Evolutionary conservation across 2,888 invertebrate genomes (phyloP).

Genomic region (Pyrrhosoma nymphula): DNA sequence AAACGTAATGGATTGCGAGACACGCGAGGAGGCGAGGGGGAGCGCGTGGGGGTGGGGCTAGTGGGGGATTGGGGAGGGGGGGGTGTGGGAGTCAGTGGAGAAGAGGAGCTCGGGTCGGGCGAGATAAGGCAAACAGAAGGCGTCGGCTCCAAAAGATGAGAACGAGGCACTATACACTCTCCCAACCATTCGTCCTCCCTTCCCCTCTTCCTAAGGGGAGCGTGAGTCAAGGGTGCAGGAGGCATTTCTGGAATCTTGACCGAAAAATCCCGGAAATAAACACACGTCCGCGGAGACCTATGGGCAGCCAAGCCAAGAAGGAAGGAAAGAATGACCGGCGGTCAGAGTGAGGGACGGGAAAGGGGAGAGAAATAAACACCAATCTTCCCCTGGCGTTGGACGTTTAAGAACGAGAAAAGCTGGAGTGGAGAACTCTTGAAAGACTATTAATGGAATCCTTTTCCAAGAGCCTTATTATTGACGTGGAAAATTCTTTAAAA

Average conservation of each 20-base stretch:
- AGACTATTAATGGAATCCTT: no score
- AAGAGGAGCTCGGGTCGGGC: not conserved
- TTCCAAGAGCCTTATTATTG: no score
- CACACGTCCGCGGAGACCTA: not conserved
- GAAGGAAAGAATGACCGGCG: not conserved
- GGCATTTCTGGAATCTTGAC: constrained; percentile 35
- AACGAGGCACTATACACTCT: not conserved
- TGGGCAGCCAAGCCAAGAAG: not conserved
- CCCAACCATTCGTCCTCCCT: not conserved
- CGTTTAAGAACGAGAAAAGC: no score
- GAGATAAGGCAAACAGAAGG: constrained; percentile 27
- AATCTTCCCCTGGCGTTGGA: no score
- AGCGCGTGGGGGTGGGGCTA: not conserved
- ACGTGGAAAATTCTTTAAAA: no score
- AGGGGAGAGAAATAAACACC: not conserved
- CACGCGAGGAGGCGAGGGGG: not conserved
- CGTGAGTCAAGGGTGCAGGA: not conserved
- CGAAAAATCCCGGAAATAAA: constrained; percentile 31
- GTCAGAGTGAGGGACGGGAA: not conserved
- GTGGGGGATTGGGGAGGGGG: no score
- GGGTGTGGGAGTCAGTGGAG: not conserved
- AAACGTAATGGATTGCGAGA: constrained; percentile 32
- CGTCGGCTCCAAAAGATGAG: constrained; percentile 9
- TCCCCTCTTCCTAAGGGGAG: not conserved
- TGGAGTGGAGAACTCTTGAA: no score